Evolutionary conservation across 2,888 invertebrate species (phyloP), one percentile per base, ranked within the genome.

Genomic region (Osmoderma eremita): DNA sequence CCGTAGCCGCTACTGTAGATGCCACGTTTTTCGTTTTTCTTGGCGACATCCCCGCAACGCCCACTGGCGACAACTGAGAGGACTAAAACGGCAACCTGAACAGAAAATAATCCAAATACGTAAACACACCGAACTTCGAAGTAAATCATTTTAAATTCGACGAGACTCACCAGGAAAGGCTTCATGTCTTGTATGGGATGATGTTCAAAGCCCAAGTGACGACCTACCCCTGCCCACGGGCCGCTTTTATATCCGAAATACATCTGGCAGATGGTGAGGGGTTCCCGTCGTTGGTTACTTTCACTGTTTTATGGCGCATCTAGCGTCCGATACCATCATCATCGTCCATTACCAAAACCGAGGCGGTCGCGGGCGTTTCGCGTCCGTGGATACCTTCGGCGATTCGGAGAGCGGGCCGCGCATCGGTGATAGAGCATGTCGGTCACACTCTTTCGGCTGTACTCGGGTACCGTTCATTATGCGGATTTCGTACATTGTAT

Each of bases 71-170:
- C 68, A 49, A 75, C 73, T 30, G 77, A 76, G 30, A 76, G 58
- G 17, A 72, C 73, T 41, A 75, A 67, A 50, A 73, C 79, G 53
- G 78, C 70, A 62, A 79, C 73, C 82, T 82, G 73, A 1, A 75
- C 30, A 30, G 30, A 30, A 6, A 30, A 6, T 30, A 30, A 39
- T 15, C 18, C 42, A 18, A 61, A 56, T 36, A 17, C 53, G 24
- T 53, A 13, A 38, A n/a, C 1, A 4, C 3, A 39, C 17, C 15
- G 17, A 15, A 17, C 10, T 53, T 24, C 17, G 15, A 53, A n/a
- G 17, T 66, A 13, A 10, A 15, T 66, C 30, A 38, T 30, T 62
- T 48, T 10, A 6, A 30, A 30, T 30, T 30, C 30, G 30, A 10
- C 30, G n/a, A 39, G 38, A 63, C 69, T 67, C 58, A 69, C 69